Base-by-base conservation (phyloP, 2,888 invertebrate genomes). In the Phyllotreta cruciferae region DNA sequence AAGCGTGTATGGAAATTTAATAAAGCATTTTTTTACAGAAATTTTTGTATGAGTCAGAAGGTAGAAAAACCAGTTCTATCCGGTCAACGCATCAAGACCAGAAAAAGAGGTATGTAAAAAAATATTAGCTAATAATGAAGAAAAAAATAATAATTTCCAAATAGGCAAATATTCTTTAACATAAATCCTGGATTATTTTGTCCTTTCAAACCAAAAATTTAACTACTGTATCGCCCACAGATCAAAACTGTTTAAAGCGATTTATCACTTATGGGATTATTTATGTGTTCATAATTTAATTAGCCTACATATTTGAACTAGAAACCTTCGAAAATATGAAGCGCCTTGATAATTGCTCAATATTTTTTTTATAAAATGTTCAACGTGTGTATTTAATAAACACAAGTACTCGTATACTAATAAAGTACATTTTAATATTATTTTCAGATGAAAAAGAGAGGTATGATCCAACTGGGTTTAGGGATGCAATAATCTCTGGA, bases 31-130 rank as follows among this genome's bases (percentile, higher is more conserved):
- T 72, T 62, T 81, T 81, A 53, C 77, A 82, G 82, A 82, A 81
- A 81, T 81, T 81, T 82, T 96, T 96, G 95, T 96, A 97, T 97
- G 97, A 97, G 95, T 97, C 96, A 96, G 89, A 97, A 97, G 93
- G 93, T 91, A 90, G 96, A 97, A 95, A 96, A 96, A 94, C 97
- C 97, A 91, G 93, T 96, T 90, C 89, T 97, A 91, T 96, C 96
- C 91, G 97, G 97, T 94, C 96, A 96, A 90, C 96, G 97, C 89
- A 96, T 97, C 90, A 97, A 97, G 94, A 96, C 97, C 94, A 93
- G 97, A 92, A 97, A 97, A 93, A 96, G 97, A 96, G 95, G 95
- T 95, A 85, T 85, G 64, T 67, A 41, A 41, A 41, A 3, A 41
- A n/a, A 41, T 41, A 41, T 41, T 41, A 3, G 10, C 2, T n/a